Conservation (phyloP, 23 tunicate genomes). For the Oikopleura vanhoeffeni region DNA sequence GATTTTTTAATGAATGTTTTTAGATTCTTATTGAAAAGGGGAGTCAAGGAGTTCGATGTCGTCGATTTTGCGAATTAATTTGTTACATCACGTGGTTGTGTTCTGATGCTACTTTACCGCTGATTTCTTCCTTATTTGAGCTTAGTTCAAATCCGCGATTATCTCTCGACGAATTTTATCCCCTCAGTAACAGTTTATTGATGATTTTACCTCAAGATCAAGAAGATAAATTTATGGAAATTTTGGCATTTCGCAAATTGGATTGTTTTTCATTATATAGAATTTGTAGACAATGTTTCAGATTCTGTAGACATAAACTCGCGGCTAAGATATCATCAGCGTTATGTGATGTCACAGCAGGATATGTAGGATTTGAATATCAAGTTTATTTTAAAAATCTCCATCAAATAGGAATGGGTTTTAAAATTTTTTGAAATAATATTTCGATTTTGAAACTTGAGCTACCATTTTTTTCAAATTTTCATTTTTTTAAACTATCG, state of each 20-base stretch:
- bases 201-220: neutral
- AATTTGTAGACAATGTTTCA: neutral
- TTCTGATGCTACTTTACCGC: neutral
- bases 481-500: no score
- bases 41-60: neutral
- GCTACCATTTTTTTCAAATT: no score
- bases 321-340: neutral
- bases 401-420: no score
- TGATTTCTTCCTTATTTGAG: neutral
- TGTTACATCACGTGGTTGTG: neutral
- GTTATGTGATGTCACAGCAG: neutral
- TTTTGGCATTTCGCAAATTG: neutral
- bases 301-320: neutral
- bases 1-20: neutral
- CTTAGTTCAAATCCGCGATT: neutral
- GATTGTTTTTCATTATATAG: neutral
- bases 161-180: neutral
- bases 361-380: neutral
- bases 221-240: neutral
- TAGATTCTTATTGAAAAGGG: neutral
- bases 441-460: no score
- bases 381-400: neutral
- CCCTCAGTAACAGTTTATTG: neutral
- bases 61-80: neutral
- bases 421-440: no score